phyloP scores from a whole-genome alignment of 1,140 invertebrate genomes.

The Rhagoletis pomonella region DNA sequence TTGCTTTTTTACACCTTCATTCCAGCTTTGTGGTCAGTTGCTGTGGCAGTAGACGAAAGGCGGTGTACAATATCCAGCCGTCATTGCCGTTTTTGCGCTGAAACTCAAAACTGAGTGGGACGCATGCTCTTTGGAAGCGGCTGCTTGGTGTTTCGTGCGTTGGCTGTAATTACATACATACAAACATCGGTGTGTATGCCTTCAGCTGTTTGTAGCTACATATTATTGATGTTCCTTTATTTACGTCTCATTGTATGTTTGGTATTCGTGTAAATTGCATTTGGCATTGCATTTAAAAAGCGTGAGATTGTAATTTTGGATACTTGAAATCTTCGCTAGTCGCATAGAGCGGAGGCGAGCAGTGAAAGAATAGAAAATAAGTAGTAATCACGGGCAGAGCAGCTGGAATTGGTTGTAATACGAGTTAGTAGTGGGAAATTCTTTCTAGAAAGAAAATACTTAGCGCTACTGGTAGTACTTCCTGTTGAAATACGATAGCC shows the following conservation, averaged over 20 bases:
- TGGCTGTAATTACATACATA: not conserved
- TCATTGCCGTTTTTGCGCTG: not conserved
- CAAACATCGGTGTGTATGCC: not conserved
- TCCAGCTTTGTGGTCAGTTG: slow-evolving; percentile 9
- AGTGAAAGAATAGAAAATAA: not conserved
- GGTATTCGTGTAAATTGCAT: slow-evolving; percentile 26
- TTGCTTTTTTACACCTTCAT: not conserved
- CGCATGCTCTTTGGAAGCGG: not conserved
- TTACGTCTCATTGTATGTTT: not conserved
- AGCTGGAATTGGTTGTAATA: not conserved
- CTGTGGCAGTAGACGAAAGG: not conserved
- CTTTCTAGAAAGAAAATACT: not conserved
- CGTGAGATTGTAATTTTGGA: slow-evolving; percentile 36
- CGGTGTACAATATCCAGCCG: slow-evolving; percentile 2
- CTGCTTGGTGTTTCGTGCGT: not conserved
- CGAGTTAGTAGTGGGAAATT: not conserved
- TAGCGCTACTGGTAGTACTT: too few species aligned
- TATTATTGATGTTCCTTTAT: slow-evolving; percentile 13
- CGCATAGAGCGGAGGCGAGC: not conserved
- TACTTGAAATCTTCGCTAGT: not conserved
- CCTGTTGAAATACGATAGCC: too few species aligned
- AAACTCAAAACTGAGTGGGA: not conserved
- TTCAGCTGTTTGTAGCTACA: not conserved
- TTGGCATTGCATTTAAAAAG: slow-evolving; percentile 28
- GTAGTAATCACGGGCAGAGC: too few species aligned